Evolutionary conservation across 2,888 invertebrate species (phyloP).

Genomic region (Calameuta pallipes): DNA sequence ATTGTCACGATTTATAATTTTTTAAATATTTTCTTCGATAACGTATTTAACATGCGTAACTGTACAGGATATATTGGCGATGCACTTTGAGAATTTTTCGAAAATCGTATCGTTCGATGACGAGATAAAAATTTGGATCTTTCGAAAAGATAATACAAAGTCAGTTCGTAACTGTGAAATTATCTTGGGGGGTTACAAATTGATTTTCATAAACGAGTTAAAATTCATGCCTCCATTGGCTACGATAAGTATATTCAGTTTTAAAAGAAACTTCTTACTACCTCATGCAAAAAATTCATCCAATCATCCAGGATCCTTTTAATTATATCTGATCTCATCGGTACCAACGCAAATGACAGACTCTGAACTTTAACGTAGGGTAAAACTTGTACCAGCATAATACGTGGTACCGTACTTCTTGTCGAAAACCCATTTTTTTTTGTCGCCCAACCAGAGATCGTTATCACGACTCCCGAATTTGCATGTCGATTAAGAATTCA

Average conservation of each 20-base stretch:
- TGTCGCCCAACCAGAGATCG: not conserved
- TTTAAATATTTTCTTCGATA: no score
- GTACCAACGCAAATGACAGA: not conserved
- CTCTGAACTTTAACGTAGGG: not conserved
- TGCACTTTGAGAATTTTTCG: no score
- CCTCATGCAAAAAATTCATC: not conserved
- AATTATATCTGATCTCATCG: not conserved
- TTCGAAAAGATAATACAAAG: not conserved
- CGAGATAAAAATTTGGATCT: no score
- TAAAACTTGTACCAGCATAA: not conserved
- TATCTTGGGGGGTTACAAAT: not conserved
- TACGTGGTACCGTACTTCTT: not conserved
- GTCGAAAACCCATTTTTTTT: not conserved
- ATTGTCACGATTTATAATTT: no score
- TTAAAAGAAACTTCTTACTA: not conserved
- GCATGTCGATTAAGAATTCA: slow-evolving; percentile 18
- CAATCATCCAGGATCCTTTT: not conserved
- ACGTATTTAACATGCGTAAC: no score
- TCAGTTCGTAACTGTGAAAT: not conserved
- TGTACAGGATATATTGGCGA: no score
- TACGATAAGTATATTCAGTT: not conserved
- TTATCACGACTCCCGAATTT: slow-evolving; percentile 12
- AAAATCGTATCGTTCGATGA: no score
- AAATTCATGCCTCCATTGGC: not conserved
- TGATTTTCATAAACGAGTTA: not conserved